These are phyloP conservation scores for Endomychus coccineus DNA, from an alignment of 2,888 invertebrate species.

Conservation along the genomic window DNA sequence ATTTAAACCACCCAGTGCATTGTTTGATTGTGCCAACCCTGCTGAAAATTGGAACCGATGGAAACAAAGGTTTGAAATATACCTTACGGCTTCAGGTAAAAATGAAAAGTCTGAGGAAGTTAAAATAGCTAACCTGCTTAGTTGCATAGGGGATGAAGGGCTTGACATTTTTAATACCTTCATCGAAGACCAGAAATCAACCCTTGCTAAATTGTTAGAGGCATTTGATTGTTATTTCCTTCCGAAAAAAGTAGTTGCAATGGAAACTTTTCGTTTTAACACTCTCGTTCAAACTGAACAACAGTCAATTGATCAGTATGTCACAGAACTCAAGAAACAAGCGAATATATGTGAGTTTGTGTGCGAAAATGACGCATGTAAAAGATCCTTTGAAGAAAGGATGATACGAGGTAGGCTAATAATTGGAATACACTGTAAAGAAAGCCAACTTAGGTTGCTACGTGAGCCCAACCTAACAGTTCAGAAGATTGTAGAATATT, in stretches of 20 bases:
- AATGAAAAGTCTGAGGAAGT: no score
- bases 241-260: conserved; percentile 1
- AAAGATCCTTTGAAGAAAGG: conserved; percentile 1
- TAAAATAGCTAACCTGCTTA: conserved; percentile 1
- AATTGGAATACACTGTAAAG: no score
- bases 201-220: not conserved
- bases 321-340: not conserved
- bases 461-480: no score
- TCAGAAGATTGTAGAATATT: no score
- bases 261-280: conserved; percentile 7
- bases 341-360: conserved; percentile 1
- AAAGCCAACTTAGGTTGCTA: no score
- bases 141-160: conserved; percentile 3
- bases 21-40: no score
- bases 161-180: conserved; percentile 3
- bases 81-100: no score
- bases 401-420: no score
- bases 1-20: no score
- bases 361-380: not conserved
- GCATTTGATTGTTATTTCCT: conserved; percentile 3
- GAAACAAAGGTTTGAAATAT: no score
- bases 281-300: not conserved
- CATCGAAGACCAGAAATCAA: conserved; percentile 1
- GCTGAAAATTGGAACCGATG: no score
- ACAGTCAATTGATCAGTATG: not conserved